Evolutionary conservation across 2,113 vertebrate genomes (phyloP).

Genomic region (Equus quagga): DNA sequence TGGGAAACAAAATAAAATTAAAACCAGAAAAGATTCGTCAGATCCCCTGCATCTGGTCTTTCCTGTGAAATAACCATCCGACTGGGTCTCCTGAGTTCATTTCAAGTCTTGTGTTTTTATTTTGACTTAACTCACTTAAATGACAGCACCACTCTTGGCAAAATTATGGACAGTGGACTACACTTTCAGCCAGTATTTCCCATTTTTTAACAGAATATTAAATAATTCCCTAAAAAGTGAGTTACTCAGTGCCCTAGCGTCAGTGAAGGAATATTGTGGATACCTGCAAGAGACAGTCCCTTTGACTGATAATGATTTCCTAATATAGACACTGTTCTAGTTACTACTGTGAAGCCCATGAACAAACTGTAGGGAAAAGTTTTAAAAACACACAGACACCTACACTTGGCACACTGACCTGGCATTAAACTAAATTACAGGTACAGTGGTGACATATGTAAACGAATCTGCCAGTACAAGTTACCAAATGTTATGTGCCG

Average conservation of each 20-base stretch:
- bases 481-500: conserved; percentile 50
- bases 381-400: conserved; percentile 50
- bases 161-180: background rate
- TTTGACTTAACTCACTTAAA: conserved; percentile 24
- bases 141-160: background rate
- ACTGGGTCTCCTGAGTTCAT: background rate
- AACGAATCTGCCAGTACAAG: conserved; percentile 77
- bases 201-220: background rate
- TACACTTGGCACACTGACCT: conserved; percentile 52
- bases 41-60: background rate
- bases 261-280: background rate
- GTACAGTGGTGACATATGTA: conserved; percentile 66
- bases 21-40: background rate
- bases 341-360: background rate
- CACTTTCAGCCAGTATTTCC: background rate
- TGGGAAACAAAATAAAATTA: conserved; percentile 29
- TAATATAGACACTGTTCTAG: background rate
- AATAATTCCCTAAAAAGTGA: background rate
- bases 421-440: conserved; percentile 80
- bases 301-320: background rate
- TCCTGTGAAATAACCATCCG: background rate
- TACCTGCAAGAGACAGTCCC: background rate
- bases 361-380: conserved; percentile 41
- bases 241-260: background rate
- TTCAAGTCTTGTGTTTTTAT: background rate